Percentiles rank a stretch among this genome's conserved stretches.
phyloP scores from a whole-genome alignment of 2,888 invertebrate species.

The Melieria picta region DNA sequence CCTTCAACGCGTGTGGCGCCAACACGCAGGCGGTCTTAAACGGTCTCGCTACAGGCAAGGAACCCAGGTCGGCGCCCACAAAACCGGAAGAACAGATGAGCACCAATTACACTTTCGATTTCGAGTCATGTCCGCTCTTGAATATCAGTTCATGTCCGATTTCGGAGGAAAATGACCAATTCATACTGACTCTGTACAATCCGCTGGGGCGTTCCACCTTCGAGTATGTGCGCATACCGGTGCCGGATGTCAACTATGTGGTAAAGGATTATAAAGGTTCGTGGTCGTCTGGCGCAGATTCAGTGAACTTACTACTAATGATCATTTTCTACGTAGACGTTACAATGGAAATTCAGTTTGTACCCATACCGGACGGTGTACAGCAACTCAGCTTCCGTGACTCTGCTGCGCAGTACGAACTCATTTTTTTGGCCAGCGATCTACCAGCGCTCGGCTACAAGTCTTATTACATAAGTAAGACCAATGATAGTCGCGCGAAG shows the following conservation, averaged over 20 bases:
- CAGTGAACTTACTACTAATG: background rate
- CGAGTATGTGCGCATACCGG: slow-evolving; percentile 74
- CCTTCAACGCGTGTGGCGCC: slow-evolving; percentile 71
- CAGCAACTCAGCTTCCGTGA: slow-evolving; percentile 71
- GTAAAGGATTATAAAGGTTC: slow-evolving; percentile 75
- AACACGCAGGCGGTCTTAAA: slow-evolving; percentile 53
- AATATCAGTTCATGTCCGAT: slow-evolving; percentile 74
- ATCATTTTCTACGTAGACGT: slow-evolving; percentile 40
- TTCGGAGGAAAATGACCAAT: slow-evolving; percentile 71
- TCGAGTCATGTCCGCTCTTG: slow-evolving; percentile 61
- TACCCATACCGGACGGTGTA: slow-evolving; percentile 72
- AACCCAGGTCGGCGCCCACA: slow-evolving; percentile 47
- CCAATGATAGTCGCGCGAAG: slow-evolving; percentile 34
- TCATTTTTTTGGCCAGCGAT: slow-evolving; percentile 75
- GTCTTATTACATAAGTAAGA: slow-evolving; percentile 68
- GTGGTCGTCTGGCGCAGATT: slow-evolving; percentile 23
- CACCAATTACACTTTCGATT: slow-evolving; percentile 38
- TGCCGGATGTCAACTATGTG: slow-evolving; percentile 68
- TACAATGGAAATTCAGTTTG: slow-evolving; percentile 67
- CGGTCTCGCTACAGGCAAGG: slow-evolving; percentile 55
- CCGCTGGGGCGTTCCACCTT: slow-evolving; percentile 74
- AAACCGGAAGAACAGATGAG: background rate
- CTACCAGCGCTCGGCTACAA: slow-evolving; percentile 77
- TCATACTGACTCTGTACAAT: slow-evolving; percentile 84
- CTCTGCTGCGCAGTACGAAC: slow-evolving; percentile 67